phyloP scores from a whole-genome alignment of 2,888 invertebrate genomes.

The Amphimallon solstitiale region DNA sequence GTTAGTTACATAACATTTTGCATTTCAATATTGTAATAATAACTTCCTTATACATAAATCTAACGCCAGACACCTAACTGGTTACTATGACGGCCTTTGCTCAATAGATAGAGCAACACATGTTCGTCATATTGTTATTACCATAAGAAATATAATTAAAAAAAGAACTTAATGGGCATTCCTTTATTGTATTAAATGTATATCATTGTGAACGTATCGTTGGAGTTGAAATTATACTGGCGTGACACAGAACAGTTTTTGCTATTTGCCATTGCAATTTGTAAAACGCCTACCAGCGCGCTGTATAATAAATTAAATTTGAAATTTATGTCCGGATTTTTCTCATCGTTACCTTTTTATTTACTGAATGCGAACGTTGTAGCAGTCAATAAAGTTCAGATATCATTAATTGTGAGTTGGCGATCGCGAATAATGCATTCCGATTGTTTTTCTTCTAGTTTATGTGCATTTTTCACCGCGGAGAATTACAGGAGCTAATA shows the following conservation, averaged over 20 bases:
- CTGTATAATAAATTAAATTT: slow-evolving; percentile 31
- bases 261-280: slow-evolving; percentile 15
- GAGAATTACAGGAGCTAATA: slow-evolving; percentile 16
- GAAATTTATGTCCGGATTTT: slow-evolving; percentile 34
- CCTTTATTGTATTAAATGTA: slow-evolving; percentile 32
- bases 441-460: slow-evolving; percentile 9
- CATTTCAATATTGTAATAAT: slow-evolving; percentile 30
- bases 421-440: slow-evolving; percentile 27
- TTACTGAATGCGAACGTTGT: slow-evolving; percentile 17
- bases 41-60: slow-evolving; percentile 33
- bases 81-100: slow-evolving; percentile 23
- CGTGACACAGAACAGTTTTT: slow-evolving; percentile 31
- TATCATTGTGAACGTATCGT: slow-evolving; percentile 33
- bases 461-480: not conserved
- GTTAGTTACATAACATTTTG: slow-evolving; percentile 24
- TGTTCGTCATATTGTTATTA: slow-evolving; percentile 34
- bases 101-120: slow-evolving; percentile 23
- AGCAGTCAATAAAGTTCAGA: slow-evolving; percentile 29
- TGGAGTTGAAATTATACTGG: slow-evolving; percentile 30
- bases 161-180: slow-evolving; percentile 29
- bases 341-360: slow-evolving; percentile 20
- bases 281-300: slow-evolving; percentile 29
- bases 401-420: slow-evolving; percentile 13
- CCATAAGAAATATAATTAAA: slow-evolving; percentile 29
- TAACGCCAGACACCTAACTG: slow-evolving; percentile 29